Conservation (phyloP, 2,888 invertebrate species). For the Synergus itoensis region DNA sequence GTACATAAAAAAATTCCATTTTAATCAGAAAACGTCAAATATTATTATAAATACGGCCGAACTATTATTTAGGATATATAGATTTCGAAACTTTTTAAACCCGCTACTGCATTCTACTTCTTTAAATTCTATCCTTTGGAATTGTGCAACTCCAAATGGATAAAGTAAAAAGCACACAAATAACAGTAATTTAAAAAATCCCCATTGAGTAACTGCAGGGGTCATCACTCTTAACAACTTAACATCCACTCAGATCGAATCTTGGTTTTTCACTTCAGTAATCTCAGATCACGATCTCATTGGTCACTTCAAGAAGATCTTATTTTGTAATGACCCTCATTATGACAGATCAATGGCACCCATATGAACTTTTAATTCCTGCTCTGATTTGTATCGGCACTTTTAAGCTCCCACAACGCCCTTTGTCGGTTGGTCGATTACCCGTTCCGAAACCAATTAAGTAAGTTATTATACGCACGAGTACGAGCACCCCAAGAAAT, state of each 20-base stretch:
- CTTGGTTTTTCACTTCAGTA: neutral
- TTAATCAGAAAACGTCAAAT: too few species aligned
- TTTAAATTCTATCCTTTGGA: neutral
- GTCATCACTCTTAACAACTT: neutral
- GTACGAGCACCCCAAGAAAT: constrained; percentile 15
- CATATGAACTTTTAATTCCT: constrained; percentile 18
- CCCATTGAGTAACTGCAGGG: neutral
- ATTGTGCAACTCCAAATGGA: neutral
- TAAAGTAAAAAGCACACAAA: neutral
- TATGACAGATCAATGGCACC: neutral
- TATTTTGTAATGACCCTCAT: neutral
- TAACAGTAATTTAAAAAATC: neutral
- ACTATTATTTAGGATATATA: too few species aligned
- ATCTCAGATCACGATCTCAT: neutral
- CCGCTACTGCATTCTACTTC: neutral
- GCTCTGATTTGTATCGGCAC: constrained; percentile 1
- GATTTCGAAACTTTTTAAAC: too few species aligned
- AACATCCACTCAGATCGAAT: neutral
- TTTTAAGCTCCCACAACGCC: constrained; percentile 7
- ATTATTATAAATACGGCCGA: too few species aligned
- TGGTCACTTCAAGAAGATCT: neutral
- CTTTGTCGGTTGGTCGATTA: constrained; percentile 26
- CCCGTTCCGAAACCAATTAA: constrained; percentile 26
- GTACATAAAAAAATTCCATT: too few species aligned
- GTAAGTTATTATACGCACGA: constrained; percentile 27